A percentile compares a stretch with the other conserved stretches of the same genome.
Evolutionary conservation across 30 jellyfish, hydroid and myxozoan genomes (phyloP).

Genomic region (Catostylus mosaicus): DNA sequence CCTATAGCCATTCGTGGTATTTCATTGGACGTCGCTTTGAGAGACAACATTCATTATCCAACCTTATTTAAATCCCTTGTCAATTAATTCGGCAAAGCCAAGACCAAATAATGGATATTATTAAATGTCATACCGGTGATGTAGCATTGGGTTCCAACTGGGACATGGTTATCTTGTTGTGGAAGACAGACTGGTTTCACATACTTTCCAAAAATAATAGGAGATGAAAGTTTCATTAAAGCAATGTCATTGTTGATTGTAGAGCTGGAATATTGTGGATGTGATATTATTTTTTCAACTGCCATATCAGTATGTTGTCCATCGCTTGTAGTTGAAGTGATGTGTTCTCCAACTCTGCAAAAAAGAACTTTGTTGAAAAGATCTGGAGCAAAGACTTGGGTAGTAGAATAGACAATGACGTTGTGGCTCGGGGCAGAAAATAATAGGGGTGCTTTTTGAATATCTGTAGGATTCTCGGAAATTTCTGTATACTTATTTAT

Average conservation of each 20-base stretch:
- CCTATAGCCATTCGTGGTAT: background rate
- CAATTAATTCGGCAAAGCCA: no score
- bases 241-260: conserved; percentile 83
- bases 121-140: conserved; percentile 85
- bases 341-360: conserved; percentile 63
- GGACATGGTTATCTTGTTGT: conserved; percentile 53
- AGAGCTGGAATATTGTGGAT: conserved; percentile 53
- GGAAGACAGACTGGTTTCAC: conserved; percentile 94
- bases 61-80: no score
- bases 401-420: no score
- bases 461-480: no score
- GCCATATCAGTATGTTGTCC: conserved; percentile 40
- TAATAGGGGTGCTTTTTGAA: no score
- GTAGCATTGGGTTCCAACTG: conserved; percentile 83
- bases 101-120: background rate
- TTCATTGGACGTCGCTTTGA: background rate
- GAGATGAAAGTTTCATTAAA: conserved; percentile 67
- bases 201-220: conserved; percentile 57
- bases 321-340: conserved; percentile 42
- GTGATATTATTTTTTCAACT: conserved; percentile 62
- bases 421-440: no score
- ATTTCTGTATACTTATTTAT: no score
- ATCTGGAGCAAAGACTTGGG: no score
- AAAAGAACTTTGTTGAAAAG: no score
- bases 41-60: background rate